A percentile compares a stretch with the other conserved stretches of the same genome.
These are phyloP conservation scores for Pipa parva DNA, from an alignment of 2,113 vertebrate species.

Conservation along the genomic window DNA sequence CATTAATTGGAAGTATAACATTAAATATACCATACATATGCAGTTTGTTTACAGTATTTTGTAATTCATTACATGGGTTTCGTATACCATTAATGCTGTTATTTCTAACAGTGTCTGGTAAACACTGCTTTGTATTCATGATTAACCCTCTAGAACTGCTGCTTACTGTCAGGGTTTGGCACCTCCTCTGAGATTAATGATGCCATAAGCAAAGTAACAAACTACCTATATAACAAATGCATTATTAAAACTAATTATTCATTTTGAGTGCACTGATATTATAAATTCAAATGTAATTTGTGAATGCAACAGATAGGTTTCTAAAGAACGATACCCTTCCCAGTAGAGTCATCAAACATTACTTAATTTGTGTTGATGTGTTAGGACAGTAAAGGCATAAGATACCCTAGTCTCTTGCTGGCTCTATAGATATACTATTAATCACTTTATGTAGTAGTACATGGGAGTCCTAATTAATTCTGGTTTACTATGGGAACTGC, in stretches of 20 bases:
- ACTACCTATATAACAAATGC: background rate
- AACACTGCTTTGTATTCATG: too few species aligned
- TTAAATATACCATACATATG: too few species aligned
- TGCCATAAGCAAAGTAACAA: background rate
- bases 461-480: too few species aligned
- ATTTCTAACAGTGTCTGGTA: too few species aligned
- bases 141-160: background rate
- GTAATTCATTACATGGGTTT: too few species aligned
- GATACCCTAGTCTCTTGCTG: too few species aligned
- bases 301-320: background rate
- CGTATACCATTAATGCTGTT: too few species aligned
- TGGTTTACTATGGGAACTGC: too few species aligned
- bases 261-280: background rate
- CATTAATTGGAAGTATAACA: too few species aligned
- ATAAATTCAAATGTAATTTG: slow-evolving; percentile 2
- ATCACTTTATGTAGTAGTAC: too few species aligned
- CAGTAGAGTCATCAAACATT: background rate
- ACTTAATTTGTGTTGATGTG: background rate
- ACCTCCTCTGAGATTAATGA: background rate
- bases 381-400: background rate
- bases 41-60: too few species aligned
- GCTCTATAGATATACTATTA: too few species aligned
- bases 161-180: background rate
- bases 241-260: background rate
- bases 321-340: background rate